Evolutionary conservation across 2,797 vertebrate species (phyloP).

Genomic region (Sebastes hubbsi): DNA sequence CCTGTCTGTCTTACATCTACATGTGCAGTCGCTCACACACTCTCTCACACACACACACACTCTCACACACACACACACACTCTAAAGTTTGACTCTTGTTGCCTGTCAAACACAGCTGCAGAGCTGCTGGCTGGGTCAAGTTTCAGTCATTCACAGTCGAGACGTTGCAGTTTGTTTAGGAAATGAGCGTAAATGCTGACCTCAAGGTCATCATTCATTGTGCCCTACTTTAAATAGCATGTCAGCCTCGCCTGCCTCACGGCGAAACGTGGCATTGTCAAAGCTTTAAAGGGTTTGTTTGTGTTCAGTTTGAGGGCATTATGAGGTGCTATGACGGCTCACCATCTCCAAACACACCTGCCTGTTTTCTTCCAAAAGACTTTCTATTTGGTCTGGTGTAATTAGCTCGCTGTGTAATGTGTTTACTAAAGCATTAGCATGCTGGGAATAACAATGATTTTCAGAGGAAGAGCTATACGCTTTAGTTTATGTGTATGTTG

Average conservation of each 20-base stretch:
- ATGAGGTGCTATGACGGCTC: slow-evolving; percentile 54
- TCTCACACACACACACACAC: neutral
- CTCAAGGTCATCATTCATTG: slow-evolving; percentile 75
- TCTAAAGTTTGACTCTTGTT: slow-evolving; percentile 41
- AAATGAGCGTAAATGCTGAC: slow-evolving; percentile 79
- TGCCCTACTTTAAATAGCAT: slow-evolving; percentile 67
- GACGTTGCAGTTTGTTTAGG: slow-evolving; percentile 81
- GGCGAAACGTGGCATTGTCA: slow-evolving; percentile 70
- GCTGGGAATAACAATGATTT: slow-evolving; percentile 38
- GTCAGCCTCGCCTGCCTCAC: slow-evolving; percentile 56
- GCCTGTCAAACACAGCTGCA: slow-evolving; percentile 82
- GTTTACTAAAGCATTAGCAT: slow-evolving; percentile 63
- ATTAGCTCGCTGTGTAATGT: slow-evolving; percentile 53
- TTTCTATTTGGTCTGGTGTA: slow-evolving; percentile 46
- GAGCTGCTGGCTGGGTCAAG: slow-evolving; percentile 58
- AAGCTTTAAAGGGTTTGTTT: slow-evolving; percentile 65
- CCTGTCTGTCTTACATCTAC: neutral
- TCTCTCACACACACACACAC: neutral
- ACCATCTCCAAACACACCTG: slow-evolving; percentile 81
- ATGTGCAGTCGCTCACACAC: neutral
- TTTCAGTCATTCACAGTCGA: slow-evolving; percentile 72
- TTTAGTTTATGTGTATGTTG: slow-evolving; percentile 12
- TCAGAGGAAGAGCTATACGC: slow-evolving; percentile 2
- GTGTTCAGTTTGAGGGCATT: slow-evolving; percentile 65
- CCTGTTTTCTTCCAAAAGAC: slow-evolving; percentile 57